phyloP scores from a whole-genome alignment of 2,888 invertebrate species.

The Osedax fenrisi region DNA sequence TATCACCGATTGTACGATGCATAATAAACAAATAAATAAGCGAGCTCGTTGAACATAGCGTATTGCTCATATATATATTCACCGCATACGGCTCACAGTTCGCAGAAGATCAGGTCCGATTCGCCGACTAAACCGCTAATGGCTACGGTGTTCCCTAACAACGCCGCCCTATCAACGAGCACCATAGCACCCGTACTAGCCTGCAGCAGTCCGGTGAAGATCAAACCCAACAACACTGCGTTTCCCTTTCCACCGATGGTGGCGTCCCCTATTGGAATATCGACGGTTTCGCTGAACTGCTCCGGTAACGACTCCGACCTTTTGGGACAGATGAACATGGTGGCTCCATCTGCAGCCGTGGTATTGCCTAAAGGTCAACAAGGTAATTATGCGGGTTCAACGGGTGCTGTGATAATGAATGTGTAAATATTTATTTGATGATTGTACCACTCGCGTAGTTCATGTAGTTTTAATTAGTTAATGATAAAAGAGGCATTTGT shows the following conservation, averaged over 20 bases:
- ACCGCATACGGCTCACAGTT: too few species aligned
- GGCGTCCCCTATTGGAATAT: neutral
- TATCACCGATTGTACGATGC: too few species aligned
- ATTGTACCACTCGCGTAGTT: too few species aligned
- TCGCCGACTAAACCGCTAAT: neutral
- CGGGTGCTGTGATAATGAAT: too few species aligned
- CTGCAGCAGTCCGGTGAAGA: neutral
- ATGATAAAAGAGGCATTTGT: too few species aligned
- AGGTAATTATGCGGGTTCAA: too few species aligned
- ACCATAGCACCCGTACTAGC: neutral
- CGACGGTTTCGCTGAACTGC: neutral
- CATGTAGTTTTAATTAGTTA: too few species aligned
- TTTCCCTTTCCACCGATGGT: neutral
- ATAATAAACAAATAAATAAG: too few species aligned
- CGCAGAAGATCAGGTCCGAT: too few species aligned
- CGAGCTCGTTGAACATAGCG: too few species aligned
- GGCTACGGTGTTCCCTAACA: constrained; percentile 17
- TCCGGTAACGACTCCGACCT: neutral
- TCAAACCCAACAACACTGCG: neutral
- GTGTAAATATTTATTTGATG: too few species aligned
- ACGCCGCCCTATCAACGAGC: neutral
- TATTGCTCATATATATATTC: too few species aligned
- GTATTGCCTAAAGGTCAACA: neutral
- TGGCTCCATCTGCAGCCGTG: neutral
- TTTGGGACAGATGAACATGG: neutral